Percentiles rank a stretch among this genome's conserved stretches.
Conservation (phyloP, 2,797 vertebrate species). For the Chelon labrosus region DNA sequence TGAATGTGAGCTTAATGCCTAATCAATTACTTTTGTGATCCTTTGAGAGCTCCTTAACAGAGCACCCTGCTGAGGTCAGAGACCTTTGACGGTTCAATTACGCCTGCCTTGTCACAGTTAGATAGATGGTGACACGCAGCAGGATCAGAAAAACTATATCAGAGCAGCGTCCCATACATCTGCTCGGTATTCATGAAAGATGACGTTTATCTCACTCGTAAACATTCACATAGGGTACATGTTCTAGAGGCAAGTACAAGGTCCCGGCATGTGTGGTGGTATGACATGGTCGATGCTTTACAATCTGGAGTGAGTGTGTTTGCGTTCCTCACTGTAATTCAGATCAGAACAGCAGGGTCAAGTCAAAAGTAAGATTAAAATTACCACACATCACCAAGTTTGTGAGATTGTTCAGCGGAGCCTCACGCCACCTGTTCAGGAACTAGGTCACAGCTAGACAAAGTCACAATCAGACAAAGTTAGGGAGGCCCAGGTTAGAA, state of each 20-base stretch:
- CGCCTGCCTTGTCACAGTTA: slow-evolving; percentile 87
- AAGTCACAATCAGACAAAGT: slow-evolving; percentile 72
- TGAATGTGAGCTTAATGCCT: slow-evolving; percentile 68
- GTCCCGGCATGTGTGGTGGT: slow-evolving; percentile 25
- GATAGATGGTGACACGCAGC: slow-evolving; percentile 84
- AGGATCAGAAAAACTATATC: slow-evolving; percentile 72
- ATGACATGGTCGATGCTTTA: slow-evolving; percentile 8
- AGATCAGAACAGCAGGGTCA: slow-evolving; percentile 22
- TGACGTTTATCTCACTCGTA: slow-evolving; percentile 14
- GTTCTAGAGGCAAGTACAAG: slow-evolving; percentile 20
- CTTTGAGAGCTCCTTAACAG: slow-evolving; percentile 87
- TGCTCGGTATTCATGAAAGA: slow-evolving; percentile 31
- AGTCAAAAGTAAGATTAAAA: slow-evolving; percentile 22
- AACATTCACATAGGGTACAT: slow-evolving; percentile 11
- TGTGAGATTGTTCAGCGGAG: slow-evolving; percentile 17
- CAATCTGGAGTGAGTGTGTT: background rate
- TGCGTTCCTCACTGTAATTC: slow-evolving; percentile 20
- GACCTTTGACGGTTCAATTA: slow-evolving; percentile 92
- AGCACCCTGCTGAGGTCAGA: slow-evolving; percentile 87
- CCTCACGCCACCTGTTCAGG: slow-evolving; percentile 68
- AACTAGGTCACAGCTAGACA: slow-evolving; percentile 69
- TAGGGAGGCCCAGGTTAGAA: slow-evolving; percentile 47
- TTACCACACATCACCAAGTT: slow-evolving; percentile 24
- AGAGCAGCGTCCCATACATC: slow-evolving; percentile 44
- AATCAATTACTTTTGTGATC: slow-evolving; percentile 87